Base-by-base conservation (phyloP, 2,888 invertebrate genomes). In the Sacculina carcini region DNA sequence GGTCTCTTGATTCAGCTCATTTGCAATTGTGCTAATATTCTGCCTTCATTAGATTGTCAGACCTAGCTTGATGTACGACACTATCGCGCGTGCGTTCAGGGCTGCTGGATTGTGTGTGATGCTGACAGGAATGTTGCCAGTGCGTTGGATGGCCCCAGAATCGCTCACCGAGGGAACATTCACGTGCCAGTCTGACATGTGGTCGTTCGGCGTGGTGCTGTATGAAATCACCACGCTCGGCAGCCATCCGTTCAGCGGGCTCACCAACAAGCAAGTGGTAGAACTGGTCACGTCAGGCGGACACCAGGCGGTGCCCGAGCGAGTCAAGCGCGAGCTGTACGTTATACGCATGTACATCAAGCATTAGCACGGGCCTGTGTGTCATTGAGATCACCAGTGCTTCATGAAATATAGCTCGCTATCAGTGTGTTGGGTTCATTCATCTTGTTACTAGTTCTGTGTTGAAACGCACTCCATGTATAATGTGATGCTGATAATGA, bases 71-170 rank as follows among this genome's bases (percentile, higher is more conserved):
- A n/a, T n/a, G n/a, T n/a, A n/a, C n/a, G n/a, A n/a, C n/a, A n/a
- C n/a, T n/a, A n/a, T n/a, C n/a, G n/a, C n/a, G n/a, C n/a, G n/a
- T n/a, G n/a, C n/a, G n/a, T n/a, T n/a, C n/a, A n/a, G n/a, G n/a
- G n/a, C n/a, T n/a, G n/a, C n/a, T n/a, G n/a, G n/a, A n/a, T n/a
- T n/a, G n/a, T n/a, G n/a, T n/a, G n/a, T n/a, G n/a, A n/a, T n/a
- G n/a, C n/a, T n/a, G 10, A 28, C 57, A 73, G 74, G 73, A 24
- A 79, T 83, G 78, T 66, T 86, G 57, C 86, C 86, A 0, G 84
- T 87, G 9, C 71, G 86, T 55, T 89, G 89, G 87, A 87, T 89
- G 87, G 78, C 87, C 1, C 87, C 87, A 0, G 89, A 89, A 67
- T 79, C 81, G 58, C 67, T 89, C 16, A 76, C 74, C 3, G 69